These are phyloP conservation scores for Pempheris klunzingeri DNA, from an alignment of 2,797 vertebrate species.

Conservation along the genomic window DNA sequence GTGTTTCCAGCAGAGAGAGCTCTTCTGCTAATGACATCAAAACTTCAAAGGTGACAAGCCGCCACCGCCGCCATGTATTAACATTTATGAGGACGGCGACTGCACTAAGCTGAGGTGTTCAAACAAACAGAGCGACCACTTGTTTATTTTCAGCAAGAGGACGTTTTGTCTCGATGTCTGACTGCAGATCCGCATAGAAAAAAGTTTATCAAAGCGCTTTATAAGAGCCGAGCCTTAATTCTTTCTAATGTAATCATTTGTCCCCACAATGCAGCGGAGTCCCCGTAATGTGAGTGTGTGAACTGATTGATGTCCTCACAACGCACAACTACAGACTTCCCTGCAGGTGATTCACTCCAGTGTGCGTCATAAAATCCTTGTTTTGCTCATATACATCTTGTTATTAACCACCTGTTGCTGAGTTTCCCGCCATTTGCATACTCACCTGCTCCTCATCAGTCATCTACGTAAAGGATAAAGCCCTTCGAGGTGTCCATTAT, in stretches of 20 bases:
- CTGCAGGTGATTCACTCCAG: no score
- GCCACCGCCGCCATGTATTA: constrained; percentile 11
- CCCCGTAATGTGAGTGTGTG: not conserved
- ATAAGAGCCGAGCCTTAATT: no score
- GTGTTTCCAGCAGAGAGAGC: constrained; percentile 37
- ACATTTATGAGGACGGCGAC: constrained; percentile 42
- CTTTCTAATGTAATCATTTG: no score
- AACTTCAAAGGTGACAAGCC: constrained; percentile 59
- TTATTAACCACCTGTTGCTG: not conserved
- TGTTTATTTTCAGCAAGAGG: not conserved
- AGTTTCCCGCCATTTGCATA: not conserved
- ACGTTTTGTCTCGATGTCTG: not conserved
- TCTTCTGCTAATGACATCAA: constrained; percentile 51
- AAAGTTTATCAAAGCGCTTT: not conserved
- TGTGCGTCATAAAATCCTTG: not conserved
- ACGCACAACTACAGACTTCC: not conserved
- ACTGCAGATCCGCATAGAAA: not conserved
- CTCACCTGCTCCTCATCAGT: not conserved
- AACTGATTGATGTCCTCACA: not conserved
- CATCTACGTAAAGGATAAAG: no score
- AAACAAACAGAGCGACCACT: not conserved
- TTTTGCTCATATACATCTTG: not conserved
- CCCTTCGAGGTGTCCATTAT: no score
- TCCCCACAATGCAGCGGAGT: no score
- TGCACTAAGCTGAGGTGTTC: no score